Conservation (phyloP, 2,888 invertebrate genomes). For the Salticus scenicus region DNA sequence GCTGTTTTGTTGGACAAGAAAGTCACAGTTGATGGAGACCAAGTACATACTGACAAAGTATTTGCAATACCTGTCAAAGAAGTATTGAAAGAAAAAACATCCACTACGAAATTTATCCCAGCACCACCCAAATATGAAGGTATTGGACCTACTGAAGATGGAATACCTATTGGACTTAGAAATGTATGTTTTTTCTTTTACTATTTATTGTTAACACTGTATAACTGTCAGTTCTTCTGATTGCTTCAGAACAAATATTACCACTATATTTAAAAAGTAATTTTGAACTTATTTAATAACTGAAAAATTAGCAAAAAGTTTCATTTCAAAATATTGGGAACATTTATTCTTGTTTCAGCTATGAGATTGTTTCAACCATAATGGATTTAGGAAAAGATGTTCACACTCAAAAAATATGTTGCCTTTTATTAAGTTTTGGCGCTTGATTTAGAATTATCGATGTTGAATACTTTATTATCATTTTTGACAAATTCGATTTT, state of each 20-base stretch:
- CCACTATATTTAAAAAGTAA: too few species aligned
- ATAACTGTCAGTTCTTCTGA: background rate
- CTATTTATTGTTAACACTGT: background rate
- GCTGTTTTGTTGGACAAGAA: slow-evolving; percentile 75
- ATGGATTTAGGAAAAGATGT: too few species aligned
- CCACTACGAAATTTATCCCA: slow-evolving; percentile 64
- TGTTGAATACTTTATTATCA: too few species aligned
- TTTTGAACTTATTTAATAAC: too few species aligned
- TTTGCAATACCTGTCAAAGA: slow-evolving; percentile 73
- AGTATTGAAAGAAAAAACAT: slow-evolving; percentile 48
- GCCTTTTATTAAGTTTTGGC: too few species aligned
- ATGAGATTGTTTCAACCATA: too few species aligned
- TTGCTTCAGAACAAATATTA: background rate
- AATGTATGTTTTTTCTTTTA: slow-evolving; percentile 65
- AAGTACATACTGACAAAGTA: slow-evolving; percentile 75
- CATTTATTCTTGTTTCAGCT: too few species aligned
- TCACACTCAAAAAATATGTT: too few species aligned
- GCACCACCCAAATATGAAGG: slow-evolving; percentile 72
- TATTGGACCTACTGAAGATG: slow-evolving; percentile 72
- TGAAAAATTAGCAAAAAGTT: too few species aligned
- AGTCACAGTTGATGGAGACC: slow-evolving; percentile 74
- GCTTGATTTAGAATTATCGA: too few species aligned
- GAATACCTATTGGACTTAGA: slow-evolving; percentile 69
- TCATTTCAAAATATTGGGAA: too few species aligned
- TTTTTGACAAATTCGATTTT: too few species aligned